Base-by-base conservation (phyloP, 2,113 vertebrate genomes). In the Psettodes erumei region DNA sequence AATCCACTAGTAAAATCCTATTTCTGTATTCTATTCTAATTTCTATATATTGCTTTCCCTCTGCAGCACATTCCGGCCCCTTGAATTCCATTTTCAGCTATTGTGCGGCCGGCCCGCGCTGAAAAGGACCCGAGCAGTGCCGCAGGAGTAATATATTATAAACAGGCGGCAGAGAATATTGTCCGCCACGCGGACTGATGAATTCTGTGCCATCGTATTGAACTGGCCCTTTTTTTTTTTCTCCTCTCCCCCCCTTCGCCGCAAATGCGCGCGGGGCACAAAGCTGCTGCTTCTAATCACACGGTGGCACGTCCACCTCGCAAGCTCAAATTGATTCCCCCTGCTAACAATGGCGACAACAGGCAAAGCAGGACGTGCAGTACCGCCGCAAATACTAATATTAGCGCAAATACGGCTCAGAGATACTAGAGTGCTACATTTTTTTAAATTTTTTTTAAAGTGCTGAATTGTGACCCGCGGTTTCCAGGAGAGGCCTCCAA, bases 121-220 rank as follows among this genome's bases (percentile, higher is more conserved):
- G 53, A 64, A 59, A 79, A 64, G 45, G 50, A n/a, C n/a, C 56
- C 32, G 63, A 65, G 67, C 67, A 32, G 45, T 28, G 25, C 82
- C 28, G 78, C 42, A 77, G 72, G 64, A 86, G 75, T 86, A 63
- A 86, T 77, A 73, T 78, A 62, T 84, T 80, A 75, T 86, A 79
- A 87, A 86, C 59, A 80, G 75, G 78, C 58, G 70, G 65, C 42
- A 35, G 63, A 81, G 74, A 81, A 71, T 85, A 71, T 74, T 70
- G 79, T 78, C 54, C 68, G 73, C 67, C 58, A 72, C 69, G 40
- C 60, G 75, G 51, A 42, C 23, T 64, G 76, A 84, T 78, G 67
- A 61, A 71, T 81, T 79, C 60, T 77, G 58, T 86, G 62, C 84
- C 72, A 61, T 77, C 82, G 43, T 69, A 75, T 75, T 72, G 75